Conservation (phyloP, 2,113 vertebrate genomes). For the rabbit (Oryctolagus cuniculus) region DNA sequence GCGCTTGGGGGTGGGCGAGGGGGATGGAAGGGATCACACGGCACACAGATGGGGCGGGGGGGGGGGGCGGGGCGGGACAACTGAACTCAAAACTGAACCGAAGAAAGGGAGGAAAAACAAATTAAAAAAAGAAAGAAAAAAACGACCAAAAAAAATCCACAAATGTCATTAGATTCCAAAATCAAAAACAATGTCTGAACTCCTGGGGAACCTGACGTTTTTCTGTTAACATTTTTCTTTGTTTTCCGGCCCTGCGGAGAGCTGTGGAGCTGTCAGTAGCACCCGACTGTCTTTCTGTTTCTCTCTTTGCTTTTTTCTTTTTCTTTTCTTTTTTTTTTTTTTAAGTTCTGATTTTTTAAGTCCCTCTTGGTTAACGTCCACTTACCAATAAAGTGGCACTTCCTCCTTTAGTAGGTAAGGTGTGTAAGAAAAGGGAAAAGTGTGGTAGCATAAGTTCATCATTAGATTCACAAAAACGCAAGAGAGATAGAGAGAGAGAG, state of each 20-base stretch:
- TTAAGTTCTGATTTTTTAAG: constrained; percentile 95
- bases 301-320: constrained; percentile 91
- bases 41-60: constrained; percentile 28
- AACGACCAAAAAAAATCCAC: constrained; percentile 91
- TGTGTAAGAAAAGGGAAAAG: constrained; percentile 99
- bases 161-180: constrained; percentile 97
- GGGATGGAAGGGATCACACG: constrained; percentile 89
- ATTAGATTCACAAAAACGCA: constrained; percentile 99
- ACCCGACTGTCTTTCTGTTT: constrained; percentile 93
- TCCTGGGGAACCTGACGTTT: constrained; percentile 94
- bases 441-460: constrained; percentile 99
- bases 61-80: constrained; percentile 41
- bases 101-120: constrained; percentile 83
- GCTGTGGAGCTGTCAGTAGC: constrained; percentile 98
- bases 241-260: constrained; percentile 94
- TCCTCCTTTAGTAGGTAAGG: constrained; percentile 99
- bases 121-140: constrained; percentile 87
- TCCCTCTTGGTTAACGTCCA: constrained; percentile 99
- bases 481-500: constrained; percentile 95
- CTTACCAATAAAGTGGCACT: constrained; percentile 99
- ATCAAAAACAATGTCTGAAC: constrained; percentile 95
- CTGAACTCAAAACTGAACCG: constrained; percentile 86
- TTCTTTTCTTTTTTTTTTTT: constrained; percentile 87
- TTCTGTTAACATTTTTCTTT: constrained; percentile 89
- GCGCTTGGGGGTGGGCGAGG: constrained; percentile 76